Evolutionary conservation across 2,797 vertebrate genomes (phyloP).

Genomic region (Hippocampus kuda): DNA sequence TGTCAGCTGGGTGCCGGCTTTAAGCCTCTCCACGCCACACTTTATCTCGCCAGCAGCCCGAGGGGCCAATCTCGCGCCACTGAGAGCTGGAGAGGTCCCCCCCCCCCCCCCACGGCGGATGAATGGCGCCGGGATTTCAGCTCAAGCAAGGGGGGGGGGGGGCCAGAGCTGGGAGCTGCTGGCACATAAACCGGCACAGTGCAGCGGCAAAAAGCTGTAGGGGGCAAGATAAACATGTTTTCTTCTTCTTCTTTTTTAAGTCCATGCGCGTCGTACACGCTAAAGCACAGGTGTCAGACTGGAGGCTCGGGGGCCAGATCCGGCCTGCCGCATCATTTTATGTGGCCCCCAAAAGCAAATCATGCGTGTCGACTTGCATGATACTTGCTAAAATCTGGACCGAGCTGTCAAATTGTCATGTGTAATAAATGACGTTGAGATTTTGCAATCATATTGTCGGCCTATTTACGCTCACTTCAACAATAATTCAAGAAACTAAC

Average conservation of each 20-base stretch:
- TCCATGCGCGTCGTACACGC: background rate
- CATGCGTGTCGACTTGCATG: too few species aligned
- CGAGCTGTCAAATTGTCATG: too few species aligned
- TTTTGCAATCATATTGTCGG: too few species aligned
- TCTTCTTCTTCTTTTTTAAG: background rate
- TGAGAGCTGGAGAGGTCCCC: slow-evolving; percentile 40
- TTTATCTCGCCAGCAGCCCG: slow-evolving; percentile 47
- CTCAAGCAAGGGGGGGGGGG: slow-evolving; percentile 11
- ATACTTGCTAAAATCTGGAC: too few species aligned
- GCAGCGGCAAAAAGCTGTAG: slow-evolving; percentile 32
- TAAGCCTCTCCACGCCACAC: slow-evolving; percentile 33
- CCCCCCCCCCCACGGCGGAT: slow-evolving; percentile 26
- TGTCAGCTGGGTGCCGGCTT: slow-evolving; percentile 36
- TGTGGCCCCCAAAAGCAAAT: too few species aligned
- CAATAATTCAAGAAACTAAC: too few species aligned
- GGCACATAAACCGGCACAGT: slow-evolving; percentile 48
- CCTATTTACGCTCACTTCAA: too few species aligned
- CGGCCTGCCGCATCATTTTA: too few species aligned
- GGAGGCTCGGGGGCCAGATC: too few species aligned
- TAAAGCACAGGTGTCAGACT: background rate
- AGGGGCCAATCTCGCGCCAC: slow-evolving; percentile 36
- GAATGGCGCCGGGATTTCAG: slow-evolving; percentile 31
- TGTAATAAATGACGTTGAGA: too few species aligned
- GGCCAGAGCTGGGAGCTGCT: slow-evolving; percentile 27
- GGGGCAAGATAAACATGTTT: slow-evolving; percentile 9